A percentile compares a stretch with the other conserved stretches of the same genome.
phyloP scores from a whole-genome alignment of 2,797 vertebrate genomes.

The Triplophysa yarkandensis region DNA sequence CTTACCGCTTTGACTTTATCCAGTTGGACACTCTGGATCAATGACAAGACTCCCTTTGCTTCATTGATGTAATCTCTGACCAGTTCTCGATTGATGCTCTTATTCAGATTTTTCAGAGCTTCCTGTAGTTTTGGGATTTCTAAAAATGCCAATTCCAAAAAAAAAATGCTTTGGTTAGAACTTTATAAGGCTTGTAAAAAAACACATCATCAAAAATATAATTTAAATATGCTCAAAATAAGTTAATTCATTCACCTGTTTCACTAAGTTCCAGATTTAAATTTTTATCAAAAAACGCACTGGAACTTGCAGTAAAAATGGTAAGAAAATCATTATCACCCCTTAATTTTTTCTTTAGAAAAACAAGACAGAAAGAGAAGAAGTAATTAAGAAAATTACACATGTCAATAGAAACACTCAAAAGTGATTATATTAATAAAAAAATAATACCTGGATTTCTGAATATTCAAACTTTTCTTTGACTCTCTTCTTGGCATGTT shows the following conservation, averaged over 20 bases:
- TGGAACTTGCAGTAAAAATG: neutral
- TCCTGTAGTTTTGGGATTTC: conserved; percentile 8
- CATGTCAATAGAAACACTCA: neutral
- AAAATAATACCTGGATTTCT: neutral
- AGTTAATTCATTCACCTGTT: neutral
- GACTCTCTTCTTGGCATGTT: neutral
- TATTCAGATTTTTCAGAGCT: neutral
- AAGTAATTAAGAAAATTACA: neutral
- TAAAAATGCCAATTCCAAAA: no score
- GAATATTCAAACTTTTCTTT: neutral
- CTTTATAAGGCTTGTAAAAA: no score
- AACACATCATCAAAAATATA: no score
- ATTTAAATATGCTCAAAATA: neutral
- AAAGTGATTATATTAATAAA: neutral
- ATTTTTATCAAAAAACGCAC: neutral
- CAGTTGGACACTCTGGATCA: neutral
- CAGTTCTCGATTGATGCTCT: neutral
- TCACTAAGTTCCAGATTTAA: neutral
- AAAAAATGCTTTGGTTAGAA: no score
- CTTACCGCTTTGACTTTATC: neutral
- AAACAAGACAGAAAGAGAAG: no score
- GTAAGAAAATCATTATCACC: neutral
- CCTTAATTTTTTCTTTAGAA: neutral
- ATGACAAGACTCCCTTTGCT: conserved; percentile 19
- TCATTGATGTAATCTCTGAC: conserved; percentile 10